Evolutionary conservation across 2,113 vertebrate genomes (phyloP).

Genomic region (Ceyx margarethae): DNA sequence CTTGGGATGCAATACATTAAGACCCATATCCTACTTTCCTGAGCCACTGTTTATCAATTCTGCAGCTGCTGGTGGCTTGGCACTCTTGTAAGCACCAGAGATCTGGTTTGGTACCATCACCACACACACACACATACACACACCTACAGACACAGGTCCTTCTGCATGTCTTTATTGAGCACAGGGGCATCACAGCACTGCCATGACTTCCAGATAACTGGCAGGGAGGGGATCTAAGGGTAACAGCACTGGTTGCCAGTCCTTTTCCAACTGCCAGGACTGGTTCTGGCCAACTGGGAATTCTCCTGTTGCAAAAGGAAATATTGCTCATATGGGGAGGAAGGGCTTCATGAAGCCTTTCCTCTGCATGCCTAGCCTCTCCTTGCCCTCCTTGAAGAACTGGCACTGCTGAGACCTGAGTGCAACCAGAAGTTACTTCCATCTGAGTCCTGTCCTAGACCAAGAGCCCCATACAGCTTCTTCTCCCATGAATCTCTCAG

Average conservation of each 20-base stretch:
- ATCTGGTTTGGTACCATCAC: not conserved
- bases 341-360: not conserved
- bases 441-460: not conserved
- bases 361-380: not conserved
- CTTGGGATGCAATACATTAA: not conserved
- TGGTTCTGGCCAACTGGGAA: not conserved
- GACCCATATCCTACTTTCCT: not conserved
- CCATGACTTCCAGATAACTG: not conserved
- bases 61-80: not conserved
- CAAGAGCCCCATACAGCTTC: not conserved
- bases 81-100: not conserved
- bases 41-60: not conserved
- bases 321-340: not conserved
- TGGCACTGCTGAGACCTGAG: not conserved
- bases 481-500: not conserved
- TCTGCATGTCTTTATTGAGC: not conserved
- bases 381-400: not conserved
- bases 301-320: not conserved
- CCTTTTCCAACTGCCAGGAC: not conserved
- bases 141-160: not conserved
- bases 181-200: not conserved
- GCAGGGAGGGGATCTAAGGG: not conserved
- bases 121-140: not conserved
- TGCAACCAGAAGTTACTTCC: not conserved
- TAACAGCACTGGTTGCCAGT: accelerated